phyloP scores from a whole-genome alignment of 2,888 invertebrate genomes.

The Bruchidius siliquastri region DNA sequence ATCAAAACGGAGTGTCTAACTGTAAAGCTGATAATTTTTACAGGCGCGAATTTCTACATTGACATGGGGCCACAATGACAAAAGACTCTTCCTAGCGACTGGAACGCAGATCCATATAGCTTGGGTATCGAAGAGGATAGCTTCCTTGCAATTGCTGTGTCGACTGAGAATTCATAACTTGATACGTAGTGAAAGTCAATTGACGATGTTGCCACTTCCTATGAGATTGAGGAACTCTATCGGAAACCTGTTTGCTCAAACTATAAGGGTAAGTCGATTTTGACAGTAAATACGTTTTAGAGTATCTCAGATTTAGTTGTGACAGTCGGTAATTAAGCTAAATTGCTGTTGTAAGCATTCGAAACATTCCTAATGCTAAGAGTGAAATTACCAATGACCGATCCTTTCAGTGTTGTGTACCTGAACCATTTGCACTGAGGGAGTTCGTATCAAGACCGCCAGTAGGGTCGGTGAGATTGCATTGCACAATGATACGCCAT shows the following conservation, averaged over 20 bases:
- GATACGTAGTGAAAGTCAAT: conserved; percentile 67
- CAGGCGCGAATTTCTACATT: conserved; percentile 84
- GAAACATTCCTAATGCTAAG: too few species aligned
- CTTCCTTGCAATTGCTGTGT: conserved; percentile 85
- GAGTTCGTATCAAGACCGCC: conserved; percentile 94
- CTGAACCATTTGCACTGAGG: conserved; percentile 79
- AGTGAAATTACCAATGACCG: too few species aligned
- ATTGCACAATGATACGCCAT: conserved; percentile 96
- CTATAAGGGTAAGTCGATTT: conserved; percentile 71
- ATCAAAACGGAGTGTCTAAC: too few species aligned
- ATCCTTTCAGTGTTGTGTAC: conserved; percentile 80
- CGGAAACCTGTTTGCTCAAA: conserved; percentile 85
- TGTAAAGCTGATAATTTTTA: conserved; percentile 29
- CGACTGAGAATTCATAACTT: conserved; percentile 75
- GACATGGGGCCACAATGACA: conserved; percentile 98
- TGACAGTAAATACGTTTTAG: too few species aligned
- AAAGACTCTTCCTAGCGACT: conserved; percentile 87
- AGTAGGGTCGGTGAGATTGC: conserved; percentile 75
- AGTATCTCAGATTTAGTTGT: too few species aligned
- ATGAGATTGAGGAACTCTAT: conserved; percentile 79
- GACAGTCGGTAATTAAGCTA: too few species aligned
- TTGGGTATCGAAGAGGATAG: conserved; percentile 86
- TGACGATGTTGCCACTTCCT: conserved; percentile 80
- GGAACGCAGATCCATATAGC: conserved; percentile 91
- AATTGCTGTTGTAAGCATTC: too few species aligned